phyloP scores from a whole-genome alignment of 2,888 invertebrate genomes.

The Brenthis hecate region DNA sequence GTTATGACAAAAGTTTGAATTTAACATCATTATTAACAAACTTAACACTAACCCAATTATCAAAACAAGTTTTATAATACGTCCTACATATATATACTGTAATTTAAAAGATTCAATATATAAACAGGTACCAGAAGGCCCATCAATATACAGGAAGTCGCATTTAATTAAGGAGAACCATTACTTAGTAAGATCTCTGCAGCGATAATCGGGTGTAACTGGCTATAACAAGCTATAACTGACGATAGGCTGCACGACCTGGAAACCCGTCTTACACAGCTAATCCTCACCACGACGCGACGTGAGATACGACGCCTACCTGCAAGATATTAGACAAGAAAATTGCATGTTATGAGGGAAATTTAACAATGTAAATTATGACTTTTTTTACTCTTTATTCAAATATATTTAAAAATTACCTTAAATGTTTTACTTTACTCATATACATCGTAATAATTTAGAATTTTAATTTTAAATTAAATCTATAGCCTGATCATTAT shows the following conservation, averaged over 20 bases:
- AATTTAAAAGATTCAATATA: not conserved
- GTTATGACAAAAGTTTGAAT: too few relatives aligned
- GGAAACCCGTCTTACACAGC: constrained; percentile 9
- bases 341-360: not conserved
- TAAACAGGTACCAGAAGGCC: not conserved
- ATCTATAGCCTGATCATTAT: too few relatives aligned
- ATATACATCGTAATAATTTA: too few relatives aligned
- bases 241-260: not conserved
- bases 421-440: not conserved
- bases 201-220: constrained; percentile 19
- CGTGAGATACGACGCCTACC: not conserved
- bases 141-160: not conserved
- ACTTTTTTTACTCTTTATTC: not conserved
- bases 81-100: not conserved
- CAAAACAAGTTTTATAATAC: too few relatives aligned
- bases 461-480: too few relatives aligned
- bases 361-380: not conserved
- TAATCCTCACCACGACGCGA: constrained; percentile 11
- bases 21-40: too few relatives aligned
- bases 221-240: constrained; percentile 11
- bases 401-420: not conserved
- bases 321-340: not conserved
- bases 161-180: constrained; percentile 16
- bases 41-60: too few relatives aligned
- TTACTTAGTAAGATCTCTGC: constrained; percentile 15